These are phyloP conservation scores for Eupithecia dodoneata DNA, from an alignment of 2,888 invertebrate species.

Conservation along the genomic window DNA sequence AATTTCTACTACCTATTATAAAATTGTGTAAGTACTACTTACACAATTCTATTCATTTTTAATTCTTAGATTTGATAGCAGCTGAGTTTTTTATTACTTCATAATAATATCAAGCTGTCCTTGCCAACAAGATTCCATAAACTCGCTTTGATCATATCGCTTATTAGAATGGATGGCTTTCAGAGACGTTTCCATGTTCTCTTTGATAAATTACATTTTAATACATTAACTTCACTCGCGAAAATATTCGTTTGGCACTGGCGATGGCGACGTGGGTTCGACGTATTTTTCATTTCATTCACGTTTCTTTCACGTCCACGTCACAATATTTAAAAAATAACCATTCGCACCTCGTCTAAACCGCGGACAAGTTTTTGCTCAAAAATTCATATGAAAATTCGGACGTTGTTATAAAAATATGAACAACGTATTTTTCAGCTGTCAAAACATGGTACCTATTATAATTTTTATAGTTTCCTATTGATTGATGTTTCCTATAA, in stretches of 20 bases:
- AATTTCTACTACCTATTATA: too few relatives aligned
- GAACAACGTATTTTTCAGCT: not conserved
- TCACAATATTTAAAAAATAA: not conserved
- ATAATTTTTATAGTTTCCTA: too few relatives aligned
- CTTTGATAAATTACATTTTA: constrained; percentile 59
- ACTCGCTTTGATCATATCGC: constrained; percentile 39
- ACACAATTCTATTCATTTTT: not conserved
- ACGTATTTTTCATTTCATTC: constrained; percentile 2
- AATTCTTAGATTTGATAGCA: not conserved
- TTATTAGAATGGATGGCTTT: constrained; percentile 65
- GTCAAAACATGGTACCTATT: not conserved
- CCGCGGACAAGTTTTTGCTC: not conserved
- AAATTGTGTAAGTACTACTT: not conserved
- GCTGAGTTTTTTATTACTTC: not conserved
- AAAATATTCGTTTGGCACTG: constrained; percentile 29
- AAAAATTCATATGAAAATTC: not conserved
- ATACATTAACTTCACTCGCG: constrained; percentile 47
- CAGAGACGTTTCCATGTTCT: constrained; percentile 47
- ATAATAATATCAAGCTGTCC: not conserved
- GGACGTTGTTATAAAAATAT: too few relatives aligned
- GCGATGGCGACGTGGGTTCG: constrained; percentile 15
- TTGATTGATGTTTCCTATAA: too few relatives aligned
- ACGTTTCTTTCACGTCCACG: constrained; percentile 3
- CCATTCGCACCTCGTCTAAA: not conserved
- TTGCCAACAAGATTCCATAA: constrained; percentile 32